These are phyloP conservation scores for Macaria liturata DNA, from an alignment of 2,888 invertebrate genomes.

Conservation along the genomic window DNA sequence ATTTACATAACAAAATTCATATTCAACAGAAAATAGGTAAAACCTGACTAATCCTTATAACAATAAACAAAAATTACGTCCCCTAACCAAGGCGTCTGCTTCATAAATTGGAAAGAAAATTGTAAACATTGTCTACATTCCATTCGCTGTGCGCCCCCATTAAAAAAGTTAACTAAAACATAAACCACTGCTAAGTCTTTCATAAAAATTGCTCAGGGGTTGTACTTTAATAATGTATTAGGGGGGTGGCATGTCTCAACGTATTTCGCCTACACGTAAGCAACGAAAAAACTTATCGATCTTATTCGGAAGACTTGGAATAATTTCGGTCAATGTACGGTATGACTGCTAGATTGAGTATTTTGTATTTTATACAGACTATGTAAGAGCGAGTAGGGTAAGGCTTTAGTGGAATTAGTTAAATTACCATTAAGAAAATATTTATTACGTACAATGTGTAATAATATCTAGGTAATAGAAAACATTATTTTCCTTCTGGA, in stretches of 20 bases:
- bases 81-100: not conserved
- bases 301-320: conserved; percentile 13
- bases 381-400: too few relatives aligned
- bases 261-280: conserved; percentile 19
- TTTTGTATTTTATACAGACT: too few relatives aligned
- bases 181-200: conserved; percentile 1
- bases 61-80: not conserved
- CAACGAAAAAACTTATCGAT: conserved; percentile 30
- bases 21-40: too few relatives aligned
- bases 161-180: conserved; percentile 17
- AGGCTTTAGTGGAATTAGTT: too few relatives aligned
- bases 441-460: too few relatives aligned
- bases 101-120: conserved; percentile 6
- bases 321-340: conserved; percentile 31
- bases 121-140: conserved; percentile 3
- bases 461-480: too few relatives aligned
- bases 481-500: too few relatives aligned
- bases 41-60: too few relatives aligned
- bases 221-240: conserved; percentile 11
- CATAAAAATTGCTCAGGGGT: conserved; percentile 12
- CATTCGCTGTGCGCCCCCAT: conserved; percentile 1
- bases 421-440: too few relatives aligned
- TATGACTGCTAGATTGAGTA: not conserved
- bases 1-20: too few relatives aligned
- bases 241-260: conserved; percentile 19